Evolutionary conservation across 2,797 vertebrate species (phyloP).

Genomic region (Fratercula arctica): DNA sequence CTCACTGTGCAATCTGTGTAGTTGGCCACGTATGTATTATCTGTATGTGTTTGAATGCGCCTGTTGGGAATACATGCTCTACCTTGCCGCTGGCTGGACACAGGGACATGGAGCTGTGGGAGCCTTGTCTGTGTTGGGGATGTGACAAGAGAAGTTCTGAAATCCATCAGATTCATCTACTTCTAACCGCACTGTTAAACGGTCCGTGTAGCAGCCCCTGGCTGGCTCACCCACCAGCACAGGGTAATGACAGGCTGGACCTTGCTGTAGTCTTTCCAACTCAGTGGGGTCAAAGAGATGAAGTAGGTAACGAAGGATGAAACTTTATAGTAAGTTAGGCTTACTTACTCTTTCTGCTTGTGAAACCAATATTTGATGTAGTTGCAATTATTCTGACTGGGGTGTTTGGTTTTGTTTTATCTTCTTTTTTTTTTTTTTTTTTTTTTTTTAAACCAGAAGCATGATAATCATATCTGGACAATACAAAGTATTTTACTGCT

Average conservation of each 20-base stretch:
- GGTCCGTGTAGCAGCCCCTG: fast-evolving
- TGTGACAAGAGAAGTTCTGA: background rate
- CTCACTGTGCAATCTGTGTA: background rate
- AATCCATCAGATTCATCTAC: background rate
- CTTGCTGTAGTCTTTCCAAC: background rate
- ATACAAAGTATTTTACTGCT: background rate
- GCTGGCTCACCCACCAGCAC: background rate
- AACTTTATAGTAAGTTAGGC: background rate
- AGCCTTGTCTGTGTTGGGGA: background rate
- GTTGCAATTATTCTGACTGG: background rate
- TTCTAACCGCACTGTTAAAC: too few species aligned
- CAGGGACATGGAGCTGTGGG: fast-evolving
- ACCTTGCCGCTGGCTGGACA: background rate
- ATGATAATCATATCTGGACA: background rate
- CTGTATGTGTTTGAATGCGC: background rate
- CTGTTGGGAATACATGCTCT: background rate
- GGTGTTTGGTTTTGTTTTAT: too few species aligned
- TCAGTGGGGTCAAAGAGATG: background rate
- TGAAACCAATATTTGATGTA: background rate
- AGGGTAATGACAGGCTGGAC: background rate
- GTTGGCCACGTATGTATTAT: fast-evolving
- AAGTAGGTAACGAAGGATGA: background rate
- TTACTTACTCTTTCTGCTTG: background rate
- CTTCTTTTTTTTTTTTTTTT: too few species aligned
- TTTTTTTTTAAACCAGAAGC: background rate